Conservation (phyloP, 2,797 vertebrate species). For the Diplodus sargus region DNA sequence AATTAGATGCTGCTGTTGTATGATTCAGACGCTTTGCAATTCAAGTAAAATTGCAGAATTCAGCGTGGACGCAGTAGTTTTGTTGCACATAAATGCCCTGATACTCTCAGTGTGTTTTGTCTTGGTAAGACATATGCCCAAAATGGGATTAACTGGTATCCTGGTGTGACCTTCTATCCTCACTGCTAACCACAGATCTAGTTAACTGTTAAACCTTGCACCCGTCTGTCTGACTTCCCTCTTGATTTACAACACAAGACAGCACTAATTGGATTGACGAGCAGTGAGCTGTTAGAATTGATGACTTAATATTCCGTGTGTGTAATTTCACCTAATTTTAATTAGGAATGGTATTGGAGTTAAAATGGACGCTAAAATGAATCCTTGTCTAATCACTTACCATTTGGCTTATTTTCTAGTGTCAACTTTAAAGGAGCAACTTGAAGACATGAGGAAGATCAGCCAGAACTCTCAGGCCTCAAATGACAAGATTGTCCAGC, state of each 20-base stretch:
- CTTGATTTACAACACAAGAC: constrained; percentile 10
- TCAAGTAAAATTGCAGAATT: constrained; percentile 30
- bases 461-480: constrained; percentile 95
- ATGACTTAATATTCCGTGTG: background rate
- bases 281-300: constrained; percentile 14
- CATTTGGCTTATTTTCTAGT: constrained; percentile 81
- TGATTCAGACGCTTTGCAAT: constrained; percentile 27
- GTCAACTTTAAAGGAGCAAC: constrained; percentile 96
- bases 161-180: constrained; percentile 16
- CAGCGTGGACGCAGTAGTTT: constrained; percentile 4
- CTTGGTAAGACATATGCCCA: constrained; percentile 19
- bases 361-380: background rate
- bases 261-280: constrained; percentile 38
- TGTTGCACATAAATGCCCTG: constrained; percentile 10
- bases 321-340: background rate
- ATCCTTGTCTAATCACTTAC: background rate
- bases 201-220: constrained; percentile 10
- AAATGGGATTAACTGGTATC: constrained; percentile 30
- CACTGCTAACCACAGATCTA: background rate
- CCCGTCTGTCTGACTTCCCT: background rate
- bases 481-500: constrained; percentile 94
- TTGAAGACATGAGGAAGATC: constrained; percentile 95
- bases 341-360: background rate
- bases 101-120: constrained; percentile 17
- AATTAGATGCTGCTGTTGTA: constrained; percentile 27